Percentiles rank a stretch among this genome's conserved stretches.
Conservation (phyloP, 2,888 invertebrate genomes). For the Drosophila limbata region DNA sequence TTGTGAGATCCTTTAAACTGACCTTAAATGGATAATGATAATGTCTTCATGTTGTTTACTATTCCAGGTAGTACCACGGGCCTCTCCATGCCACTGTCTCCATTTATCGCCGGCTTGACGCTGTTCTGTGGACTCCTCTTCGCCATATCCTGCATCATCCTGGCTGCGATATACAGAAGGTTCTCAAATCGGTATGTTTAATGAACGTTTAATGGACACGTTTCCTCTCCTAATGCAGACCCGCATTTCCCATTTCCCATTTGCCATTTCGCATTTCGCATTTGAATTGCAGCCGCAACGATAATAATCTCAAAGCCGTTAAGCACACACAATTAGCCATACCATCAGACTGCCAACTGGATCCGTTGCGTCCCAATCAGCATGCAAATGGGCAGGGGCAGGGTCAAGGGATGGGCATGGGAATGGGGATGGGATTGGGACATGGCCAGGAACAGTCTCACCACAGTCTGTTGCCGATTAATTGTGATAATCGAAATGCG, state of each 20-base stretch:
- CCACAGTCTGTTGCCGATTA: slow-evolving; percentile 83
- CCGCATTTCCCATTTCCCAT: background rate
- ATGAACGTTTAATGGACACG: slow-evolving; percentile 21
- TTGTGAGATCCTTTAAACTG: background rate
- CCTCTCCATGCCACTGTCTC: slow-evolving; percentile 89
- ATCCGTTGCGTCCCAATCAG: slow-evolving; percentile 83
- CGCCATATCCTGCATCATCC: slow-evolving; percentile 91
- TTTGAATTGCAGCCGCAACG: slow-evolving; percentile 83
- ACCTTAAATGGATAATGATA: background rate
- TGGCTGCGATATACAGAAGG: slow-evolving; percentile 90
- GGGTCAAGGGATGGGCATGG: slow-evolving; percentile 32
- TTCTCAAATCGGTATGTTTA: slow-evolving; percentile 86
- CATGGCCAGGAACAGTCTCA: slow-evolving; percentile 77
- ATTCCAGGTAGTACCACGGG: slow-evolving; percentile 88
- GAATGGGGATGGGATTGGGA: slow-evolving; percentile 26
- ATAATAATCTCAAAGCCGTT: slow-evolving; percentile 85
- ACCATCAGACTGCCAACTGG: slow-evolving; percentile 85
- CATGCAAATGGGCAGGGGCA: slow-evolving; percentile 62
- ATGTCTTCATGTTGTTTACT: background rate
- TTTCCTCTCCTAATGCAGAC: slow-evolving; percentile 33
- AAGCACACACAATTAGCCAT: slow-evolving; percentile 85
- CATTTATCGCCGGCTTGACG: slow-evolving; percentile 91
- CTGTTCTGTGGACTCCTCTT: slow-evolving; percentile 91
- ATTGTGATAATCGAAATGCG: slow-evolving; percentile 75
- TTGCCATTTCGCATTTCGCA: slow-evolving; percentile 35